Evolutionary conservation across 2,113 vertebrate genomes (phyloP).

Genomic region (Camarhynchus parvulus): DNA sequence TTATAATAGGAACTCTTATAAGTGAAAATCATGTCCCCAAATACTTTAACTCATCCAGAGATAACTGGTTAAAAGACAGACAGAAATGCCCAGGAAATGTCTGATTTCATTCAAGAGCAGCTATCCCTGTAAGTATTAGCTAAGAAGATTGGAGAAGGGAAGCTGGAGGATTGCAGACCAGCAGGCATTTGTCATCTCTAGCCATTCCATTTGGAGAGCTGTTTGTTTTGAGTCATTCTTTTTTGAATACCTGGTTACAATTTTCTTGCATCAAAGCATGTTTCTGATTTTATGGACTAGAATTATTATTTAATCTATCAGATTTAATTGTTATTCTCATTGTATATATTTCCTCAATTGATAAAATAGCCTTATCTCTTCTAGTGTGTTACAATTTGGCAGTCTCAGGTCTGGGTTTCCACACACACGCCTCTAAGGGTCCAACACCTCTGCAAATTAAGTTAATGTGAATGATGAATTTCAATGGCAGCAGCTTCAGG

Average conservation of each 20-base stretch:
- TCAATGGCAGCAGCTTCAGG: not conserved
- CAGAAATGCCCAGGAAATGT: not conserved
- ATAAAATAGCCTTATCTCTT: not conserved
- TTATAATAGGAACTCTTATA: not conserved
- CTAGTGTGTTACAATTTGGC: not conserved
- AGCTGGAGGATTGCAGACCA: not conserved
- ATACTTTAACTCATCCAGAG: not conserved
- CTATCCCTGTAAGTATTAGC: not conserved
- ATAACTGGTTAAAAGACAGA: not conserved
- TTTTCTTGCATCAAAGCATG: not conserved
- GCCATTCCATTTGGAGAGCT: not conserved
- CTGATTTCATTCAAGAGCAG: not conserved
- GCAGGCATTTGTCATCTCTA: not conserved
- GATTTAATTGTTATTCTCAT: not conserved
- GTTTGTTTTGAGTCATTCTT: not conserved
- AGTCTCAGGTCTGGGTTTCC: not conserved
- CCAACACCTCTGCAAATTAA: not conserved
- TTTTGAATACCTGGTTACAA: not conserved
- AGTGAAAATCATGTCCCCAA: not conserved
- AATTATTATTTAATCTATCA: not conserved
- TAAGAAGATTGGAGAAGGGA: not conserved
- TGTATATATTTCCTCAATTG: not conserved
- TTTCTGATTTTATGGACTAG: not conserved
- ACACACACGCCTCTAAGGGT: not conserved
- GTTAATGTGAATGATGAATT: not conserved